Percentiles rank a stretch among this genome's conserved stretches.
phyloP scores from a whole-genome alignment of 2,888 invertebrate genomes.

The Rhagonycha fulva region DNA sequence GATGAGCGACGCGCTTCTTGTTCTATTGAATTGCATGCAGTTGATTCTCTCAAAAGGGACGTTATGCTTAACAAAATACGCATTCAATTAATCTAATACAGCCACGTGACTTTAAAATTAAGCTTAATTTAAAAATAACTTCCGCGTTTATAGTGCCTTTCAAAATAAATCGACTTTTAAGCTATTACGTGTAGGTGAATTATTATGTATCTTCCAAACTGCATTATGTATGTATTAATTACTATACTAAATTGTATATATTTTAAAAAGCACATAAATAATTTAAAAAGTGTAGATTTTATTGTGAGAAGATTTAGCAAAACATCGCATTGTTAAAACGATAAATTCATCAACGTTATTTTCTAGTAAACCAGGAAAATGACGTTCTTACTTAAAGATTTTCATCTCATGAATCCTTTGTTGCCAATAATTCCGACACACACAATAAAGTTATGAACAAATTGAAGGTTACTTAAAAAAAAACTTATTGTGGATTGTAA shows the following conservation, averaged over 20 bases:
- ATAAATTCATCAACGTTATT: neutral
- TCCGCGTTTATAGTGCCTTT: neutral
- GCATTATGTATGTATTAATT: neutral
- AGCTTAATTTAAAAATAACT: neutral
- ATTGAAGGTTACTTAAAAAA: neutral
- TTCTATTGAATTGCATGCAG: conserved; percentile 9
- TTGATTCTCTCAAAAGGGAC: conserved; percentile 20
- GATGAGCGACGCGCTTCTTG: conserved; percentile 14
- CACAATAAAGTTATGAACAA: neutral
- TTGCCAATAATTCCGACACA: neutral
- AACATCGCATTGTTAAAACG: neutral
- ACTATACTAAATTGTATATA: neutral
- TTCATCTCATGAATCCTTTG: neutral
- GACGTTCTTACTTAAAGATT: neutral
- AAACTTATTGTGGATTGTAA: neutral
- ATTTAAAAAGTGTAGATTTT: too few relatives aligned
- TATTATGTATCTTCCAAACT: neutral
- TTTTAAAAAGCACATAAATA: too few relatives aligned
- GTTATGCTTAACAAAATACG: conserved; percentile 18
- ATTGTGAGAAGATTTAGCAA: neutral
- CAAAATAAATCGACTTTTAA: neutral
- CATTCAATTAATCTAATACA: conserved; percentile 23
- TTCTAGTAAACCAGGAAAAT: neutral
- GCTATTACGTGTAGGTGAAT: neutral
- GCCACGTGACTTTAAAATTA: conserved; percentile 15